A percentile compares a stretch with the other conserved stretches of the same genome.
Evolutionary conservation across 2,888 invertebrate genomes (phyloP).

Genomic region (Eilema griseolum): DNA sequence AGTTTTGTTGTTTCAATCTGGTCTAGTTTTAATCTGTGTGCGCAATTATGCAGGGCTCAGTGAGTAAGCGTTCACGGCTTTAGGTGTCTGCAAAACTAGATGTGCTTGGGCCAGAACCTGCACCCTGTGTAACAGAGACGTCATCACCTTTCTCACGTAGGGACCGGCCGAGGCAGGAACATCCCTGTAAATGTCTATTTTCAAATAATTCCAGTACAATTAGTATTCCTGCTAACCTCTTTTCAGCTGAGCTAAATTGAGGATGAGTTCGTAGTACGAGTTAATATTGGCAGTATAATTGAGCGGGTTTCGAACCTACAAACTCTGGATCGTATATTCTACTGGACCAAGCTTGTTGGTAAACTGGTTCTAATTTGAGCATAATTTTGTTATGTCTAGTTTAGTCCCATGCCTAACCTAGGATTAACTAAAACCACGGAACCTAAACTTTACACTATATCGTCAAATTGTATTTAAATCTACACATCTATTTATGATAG

Average conservation of each 20-base stretch:
- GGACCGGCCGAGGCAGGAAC: too few relatives aligned
- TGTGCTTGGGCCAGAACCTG: too few relatives aligned
- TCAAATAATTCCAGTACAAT: background rate
- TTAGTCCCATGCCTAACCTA: background rate
- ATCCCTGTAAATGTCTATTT: background rate
- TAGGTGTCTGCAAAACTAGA: background rate
- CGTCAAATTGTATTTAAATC: background rate
- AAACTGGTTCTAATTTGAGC: too few relatives aligned
- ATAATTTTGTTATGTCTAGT: background rate
- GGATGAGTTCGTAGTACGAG: background rate
- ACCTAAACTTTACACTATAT: background rate
- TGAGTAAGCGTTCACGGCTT: background rate
- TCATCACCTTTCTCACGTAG: too few relatives aligned
- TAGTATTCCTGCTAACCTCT: background rate
- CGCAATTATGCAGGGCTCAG: background rate
- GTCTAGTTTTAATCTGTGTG: background rate
- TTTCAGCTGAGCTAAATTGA: background rate
- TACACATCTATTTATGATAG: background rate
- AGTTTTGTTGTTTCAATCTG: slow-evolving; percentile 15
- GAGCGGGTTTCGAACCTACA: background rate
- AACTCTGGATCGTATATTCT: background rate
- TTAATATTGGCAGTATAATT: too few relatives aligned
- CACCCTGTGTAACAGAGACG: too few relatives aligned
- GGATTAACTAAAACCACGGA: too few relatives aligned
- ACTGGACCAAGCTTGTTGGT: background rate